A percentile compares a stretch with the other conserved stretches of the same genome.
phyloP scores from a whole-genome alignment of 2,113 vertebrate genomes.

The Todiramphus chloris region DNA sequence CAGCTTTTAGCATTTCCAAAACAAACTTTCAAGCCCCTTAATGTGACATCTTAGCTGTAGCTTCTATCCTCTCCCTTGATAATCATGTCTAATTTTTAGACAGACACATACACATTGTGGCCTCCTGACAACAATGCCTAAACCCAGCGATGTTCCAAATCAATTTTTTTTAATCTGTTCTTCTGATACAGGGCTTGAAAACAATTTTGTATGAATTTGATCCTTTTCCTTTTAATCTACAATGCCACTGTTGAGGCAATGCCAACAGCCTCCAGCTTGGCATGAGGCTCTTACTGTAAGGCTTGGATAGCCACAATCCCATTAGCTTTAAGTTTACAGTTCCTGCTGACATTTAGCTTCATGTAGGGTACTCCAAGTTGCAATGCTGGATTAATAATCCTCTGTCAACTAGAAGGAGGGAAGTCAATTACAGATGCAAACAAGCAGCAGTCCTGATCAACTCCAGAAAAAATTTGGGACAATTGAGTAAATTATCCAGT shows the following conservation, averaged over 20 bases:
- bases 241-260: neutral
- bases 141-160: neutral
- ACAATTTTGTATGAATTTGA: neutral
- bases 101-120: neutral
- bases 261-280: neutral
- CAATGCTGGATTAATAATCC: neutral
- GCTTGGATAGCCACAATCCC: neutral
- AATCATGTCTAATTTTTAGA: neutral
- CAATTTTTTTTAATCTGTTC: neutral
- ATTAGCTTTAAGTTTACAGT: neutral
- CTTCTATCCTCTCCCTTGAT: neutral
- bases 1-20: neutral
- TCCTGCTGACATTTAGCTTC: neutral
- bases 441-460: neutral
- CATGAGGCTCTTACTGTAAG: neutral
- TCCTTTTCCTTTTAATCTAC: neutral
- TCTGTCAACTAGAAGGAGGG: neutral
- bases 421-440: neutral
- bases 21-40: neutral
- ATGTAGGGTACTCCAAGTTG: neutral
- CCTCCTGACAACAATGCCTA: neutral
- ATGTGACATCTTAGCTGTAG: neutral
- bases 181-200: neutral
- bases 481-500: neutral
- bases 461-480: neutral